Percentiles rank a stretch among this genome's conserved stretches.
Conservation (phyloP, 2,113 vertebrate genomes). For the Mola mola region DNA sequence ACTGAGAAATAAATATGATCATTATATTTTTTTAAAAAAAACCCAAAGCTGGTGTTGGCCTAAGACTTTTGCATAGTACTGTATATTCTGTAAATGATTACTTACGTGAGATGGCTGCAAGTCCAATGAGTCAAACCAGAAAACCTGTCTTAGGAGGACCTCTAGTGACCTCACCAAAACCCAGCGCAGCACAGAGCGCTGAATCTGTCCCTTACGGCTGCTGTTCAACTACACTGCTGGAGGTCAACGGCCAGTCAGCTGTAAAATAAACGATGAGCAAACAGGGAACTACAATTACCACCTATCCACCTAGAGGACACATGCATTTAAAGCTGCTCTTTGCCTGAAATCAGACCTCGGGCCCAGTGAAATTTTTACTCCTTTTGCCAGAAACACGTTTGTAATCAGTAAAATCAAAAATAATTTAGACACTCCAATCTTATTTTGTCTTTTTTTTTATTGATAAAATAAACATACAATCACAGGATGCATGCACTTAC, state of each 20-base stretch:
- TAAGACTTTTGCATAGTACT: no score
- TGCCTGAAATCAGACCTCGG: no score
- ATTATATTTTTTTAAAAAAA: no score
- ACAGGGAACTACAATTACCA: neutral
- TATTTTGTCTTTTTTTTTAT: constrained; percentile 53
- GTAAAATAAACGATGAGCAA: neutral
- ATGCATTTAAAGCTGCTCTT: no score
- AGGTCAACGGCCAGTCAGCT: constrained; percentile 67
- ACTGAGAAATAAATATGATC: no score
- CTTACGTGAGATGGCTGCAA: no score
- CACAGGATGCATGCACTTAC: constrained; percentile 32
- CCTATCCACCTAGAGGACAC: neutral
- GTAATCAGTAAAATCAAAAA: neutral
- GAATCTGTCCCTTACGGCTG: neutral
- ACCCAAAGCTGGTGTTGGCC: no score
- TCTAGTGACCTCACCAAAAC: no score
- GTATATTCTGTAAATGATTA: no score
- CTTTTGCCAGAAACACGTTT: neutral
- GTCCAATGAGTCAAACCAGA: no score
- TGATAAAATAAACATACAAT: constrained; percentile 66
- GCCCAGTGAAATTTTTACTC: neutral
- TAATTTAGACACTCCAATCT: neutral
- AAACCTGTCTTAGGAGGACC: no score
- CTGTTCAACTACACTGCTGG: constrained; percentile 61
- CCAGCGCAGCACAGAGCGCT: no score